Conservation (phyloP, 2,113 vertebrate species). For the Ammospiza nelsoni region DNA sequence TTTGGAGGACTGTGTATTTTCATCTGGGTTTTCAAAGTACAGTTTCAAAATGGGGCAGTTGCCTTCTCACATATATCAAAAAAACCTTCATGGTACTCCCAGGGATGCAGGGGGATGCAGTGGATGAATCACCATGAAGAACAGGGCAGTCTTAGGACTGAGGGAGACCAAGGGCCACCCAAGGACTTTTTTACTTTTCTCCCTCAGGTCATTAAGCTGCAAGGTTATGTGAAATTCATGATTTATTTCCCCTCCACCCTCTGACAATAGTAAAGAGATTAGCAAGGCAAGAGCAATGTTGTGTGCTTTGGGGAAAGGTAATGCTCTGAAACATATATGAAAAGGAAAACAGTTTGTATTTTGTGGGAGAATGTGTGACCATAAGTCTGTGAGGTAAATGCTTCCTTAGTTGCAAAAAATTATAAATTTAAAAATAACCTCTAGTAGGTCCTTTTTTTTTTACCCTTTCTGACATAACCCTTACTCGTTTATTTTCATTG, state of each 20-base stretch:
- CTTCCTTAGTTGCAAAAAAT: conserved; percentile 6
- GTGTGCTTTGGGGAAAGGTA: neutral
- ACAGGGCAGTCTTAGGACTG: neutral
- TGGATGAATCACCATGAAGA: neutral
- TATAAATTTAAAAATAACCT: neutral
- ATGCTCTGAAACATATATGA: neutral
- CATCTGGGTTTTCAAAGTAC: neutral
- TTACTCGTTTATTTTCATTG: neutral
- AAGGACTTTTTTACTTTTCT: neutral
- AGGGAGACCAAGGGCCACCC: neutral
- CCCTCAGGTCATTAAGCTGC: accelerated
- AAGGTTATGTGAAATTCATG: neutral
- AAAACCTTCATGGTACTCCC: neutral
- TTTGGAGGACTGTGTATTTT: neutral
- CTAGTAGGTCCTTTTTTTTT: neutral
- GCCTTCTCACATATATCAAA: neutral
- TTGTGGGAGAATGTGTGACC: neutral
- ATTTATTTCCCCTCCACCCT: neutral
- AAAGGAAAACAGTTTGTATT: neutral
- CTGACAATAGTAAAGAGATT: neutral
- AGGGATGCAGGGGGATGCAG: neutral
- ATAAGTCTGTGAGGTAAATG: neutral
- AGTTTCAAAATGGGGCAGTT: neutral
- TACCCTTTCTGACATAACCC: neutral
- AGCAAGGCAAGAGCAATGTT: neutral